Percentiles rank a stretch among this genome's conserved stretches.
Conservation (phyloP, 2,113 vertebrate species). For the Pterocles burchelli region DNA sequence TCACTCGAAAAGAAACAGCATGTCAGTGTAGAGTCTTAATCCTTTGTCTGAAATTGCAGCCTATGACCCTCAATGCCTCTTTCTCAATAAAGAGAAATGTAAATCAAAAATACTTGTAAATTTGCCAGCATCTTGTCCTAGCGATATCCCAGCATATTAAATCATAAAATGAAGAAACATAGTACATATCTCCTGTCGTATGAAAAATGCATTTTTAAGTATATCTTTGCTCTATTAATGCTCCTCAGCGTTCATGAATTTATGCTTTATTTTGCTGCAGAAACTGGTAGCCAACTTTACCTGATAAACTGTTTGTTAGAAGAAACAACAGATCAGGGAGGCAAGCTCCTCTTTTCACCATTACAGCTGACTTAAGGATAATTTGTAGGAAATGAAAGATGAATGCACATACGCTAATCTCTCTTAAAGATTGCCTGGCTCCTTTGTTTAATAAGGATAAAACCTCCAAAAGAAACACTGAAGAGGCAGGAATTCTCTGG, state of each 20-base stretch:
- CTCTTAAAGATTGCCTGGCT: neutral
- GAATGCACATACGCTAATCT: neutral
- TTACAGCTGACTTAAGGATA: neutral
- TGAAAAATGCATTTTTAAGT: neutral
- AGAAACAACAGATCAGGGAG: neutral
- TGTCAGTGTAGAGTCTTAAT: neutral
- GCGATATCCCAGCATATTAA: neutral
- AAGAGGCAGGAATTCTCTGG: conserved; percentile 3
- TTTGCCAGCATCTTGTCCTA: neutral
- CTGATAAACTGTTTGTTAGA: neutral
- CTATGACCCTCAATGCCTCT: neutral
- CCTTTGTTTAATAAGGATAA: neutral
- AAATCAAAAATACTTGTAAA: conserved; percentile 1
- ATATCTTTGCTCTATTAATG: neutral
- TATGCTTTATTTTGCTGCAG: neutral
- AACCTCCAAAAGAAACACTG: neutral
- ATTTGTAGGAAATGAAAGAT: neutral
- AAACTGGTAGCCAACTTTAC: neutral
- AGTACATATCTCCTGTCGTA: neutral
- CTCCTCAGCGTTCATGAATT: neutral
- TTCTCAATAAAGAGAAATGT: conserved; percentile 1
- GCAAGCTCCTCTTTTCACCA: neutral
- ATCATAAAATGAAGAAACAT: conserved; percentile 11
- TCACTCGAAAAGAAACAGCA: neutral
- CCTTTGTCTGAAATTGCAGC: neutral